phyloP scores from a whole-genome alignment of 1,140 invertebrate genomes.

The Drosophila willistoni region DNA sequence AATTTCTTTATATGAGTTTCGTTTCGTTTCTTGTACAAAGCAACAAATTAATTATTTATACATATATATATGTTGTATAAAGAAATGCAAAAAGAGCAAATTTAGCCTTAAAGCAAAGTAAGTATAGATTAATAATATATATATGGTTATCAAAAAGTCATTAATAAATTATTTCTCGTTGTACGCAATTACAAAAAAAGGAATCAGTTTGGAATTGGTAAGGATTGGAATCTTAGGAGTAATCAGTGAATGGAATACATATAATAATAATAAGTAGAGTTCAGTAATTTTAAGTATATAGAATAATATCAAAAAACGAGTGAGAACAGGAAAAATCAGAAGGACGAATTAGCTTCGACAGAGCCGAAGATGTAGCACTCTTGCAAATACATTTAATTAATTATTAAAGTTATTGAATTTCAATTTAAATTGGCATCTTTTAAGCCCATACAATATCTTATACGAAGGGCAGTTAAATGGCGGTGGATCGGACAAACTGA shows the following conservation, averaged over 20 bases:
- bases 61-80: conserved; percentile 14
- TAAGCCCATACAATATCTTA: too few relatives aligned
- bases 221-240: conserved; percentile 20
- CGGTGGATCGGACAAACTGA: too few relatives aligned
- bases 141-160: conserved; percentile 11
- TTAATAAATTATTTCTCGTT: conserved; percentile 31
- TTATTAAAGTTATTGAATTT: background rate
- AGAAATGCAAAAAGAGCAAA: conserved; percentile 21
- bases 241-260: conserved; percentile 11
- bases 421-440: too few relatives aligned
- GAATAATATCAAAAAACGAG: conserved; percentile 29
- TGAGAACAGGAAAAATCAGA: background rate
- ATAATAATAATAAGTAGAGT: conserved; percentile 9
- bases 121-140: conserved; percentile 17
- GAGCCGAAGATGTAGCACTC: background rate
- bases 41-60: conserved; percentile 18
- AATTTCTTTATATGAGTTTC: conserved; percentile 46
- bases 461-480: too few relatives aligned
- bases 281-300: conserved; percentile 3
- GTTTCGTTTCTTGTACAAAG: conserved; percentile 19
- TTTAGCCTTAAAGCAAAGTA: conserved; percentile 11
- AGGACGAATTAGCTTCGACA: background rate
- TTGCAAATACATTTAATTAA: background rate
- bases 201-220: conserved; percentile 23
- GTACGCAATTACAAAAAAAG: conserved; percentile 10